These are phyloP conservation scores for Zaprionus lineosus DNA, from an alignment of 2,888 invertebrate species.

Conservation along the genomic window DNA sequence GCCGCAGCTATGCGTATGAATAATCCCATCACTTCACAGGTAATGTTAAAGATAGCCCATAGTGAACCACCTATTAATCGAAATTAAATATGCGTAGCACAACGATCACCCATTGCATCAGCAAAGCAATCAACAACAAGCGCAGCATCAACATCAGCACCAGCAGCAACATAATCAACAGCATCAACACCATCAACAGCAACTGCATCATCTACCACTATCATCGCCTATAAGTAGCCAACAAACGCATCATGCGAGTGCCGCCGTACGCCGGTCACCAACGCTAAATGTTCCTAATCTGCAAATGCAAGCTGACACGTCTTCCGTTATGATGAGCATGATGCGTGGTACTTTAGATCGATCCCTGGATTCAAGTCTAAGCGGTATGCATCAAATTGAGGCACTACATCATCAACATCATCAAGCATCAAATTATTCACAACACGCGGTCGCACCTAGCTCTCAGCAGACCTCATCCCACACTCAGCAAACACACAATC, in stretches of 20 bases:
- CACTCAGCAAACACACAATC: constrained; percentile 73
- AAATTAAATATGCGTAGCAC: no score
- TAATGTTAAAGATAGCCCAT: no score
- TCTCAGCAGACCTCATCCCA: constrained; percentile 58
- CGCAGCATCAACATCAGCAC: constrained; percentile 9
- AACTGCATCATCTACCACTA: constrained; percentile 42
- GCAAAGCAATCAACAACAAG: constrained; percentile 25
- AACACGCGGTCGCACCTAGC: constrained; percentile 38
- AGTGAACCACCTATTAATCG: no score
- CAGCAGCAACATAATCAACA: constrained; percentile 9
- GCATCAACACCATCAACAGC: constrained; percentile 43
- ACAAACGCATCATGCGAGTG: constrained; percentile 36
- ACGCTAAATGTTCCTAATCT: constrained; percentile 56
- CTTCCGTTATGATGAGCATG: constrained; percentile 84
- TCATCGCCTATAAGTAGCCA: constrained; percentile 23
- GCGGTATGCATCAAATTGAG: constrained; percentile 60
- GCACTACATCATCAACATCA: constrained; percentile 57
- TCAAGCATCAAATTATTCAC: constrained; percentile 51
- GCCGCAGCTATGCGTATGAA: constrained; percentile 90
- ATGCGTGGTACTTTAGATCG: constrained; percentile 84
- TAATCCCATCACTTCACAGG: no score
- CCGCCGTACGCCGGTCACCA: constrained; percentile 72
- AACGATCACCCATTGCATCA: constrained; percentile 42
- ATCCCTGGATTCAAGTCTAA: constrained; percentile 46
- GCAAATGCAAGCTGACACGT: constrained; percentile 67